Base-by-base conservation (phyloP, 2,888 invertebrate genomes). In the Automeris io region DNA sequence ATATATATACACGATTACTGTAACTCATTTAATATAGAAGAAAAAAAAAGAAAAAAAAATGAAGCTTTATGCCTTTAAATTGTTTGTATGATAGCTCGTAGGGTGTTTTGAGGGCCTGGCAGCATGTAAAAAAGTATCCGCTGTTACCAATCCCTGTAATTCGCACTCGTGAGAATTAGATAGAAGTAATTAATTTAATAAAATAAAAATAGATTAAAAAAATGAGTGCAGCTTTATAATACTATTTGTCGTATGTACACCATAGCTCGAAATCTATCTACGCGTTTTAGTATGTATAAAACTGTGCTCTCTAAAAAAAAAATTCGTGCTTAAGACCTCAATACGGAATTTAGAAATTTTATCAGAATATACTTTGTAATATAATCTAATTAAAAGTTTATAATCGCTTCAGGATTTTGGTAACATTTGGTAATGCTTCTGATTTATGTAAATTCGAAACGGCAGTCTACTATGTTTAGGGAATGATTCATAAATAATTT, bases 1-100 rank as follows among this genome's bases (percentile, higher is more conserved):
- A 86, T 85, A 86, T 85, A 86, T 85, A 85, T 82, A 86, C 85
- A 83, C 80, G 57, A 75, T 71, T 81, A 80, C 70, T 78, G 61
- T 81, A 75, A 83, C 75, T 81, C 75, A 80, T 78, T 55, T 76
- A 77, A 67, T 63, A 70, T 79, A 80, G 74, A 70, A 70, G 52
- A 67, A 69, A 70, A 73, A 73, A 78, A 74, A 68, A 63, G 46
- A 40, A 54, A 66, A 71, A 80, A 78, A 75, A 78, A 81, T 72
- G 69, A 76, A 75, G 82, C 83, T 83, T 85, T 72, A 82, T 71
- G 82, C 83, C 81, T 82, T 81, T 76, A 76, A 77, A 82, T 78
- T 78, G 77, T 80, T 82, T 82, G 78, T 80, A 82, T 73, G 73
- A 75, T 80, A 81, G 76, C 60, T 53, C 45, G 69, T 80, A 78